Evolutionary conservation across 35 echinoderm and acorn worm species (phyloP).

Genomic region (Apostichopus japonicus): DNA sequence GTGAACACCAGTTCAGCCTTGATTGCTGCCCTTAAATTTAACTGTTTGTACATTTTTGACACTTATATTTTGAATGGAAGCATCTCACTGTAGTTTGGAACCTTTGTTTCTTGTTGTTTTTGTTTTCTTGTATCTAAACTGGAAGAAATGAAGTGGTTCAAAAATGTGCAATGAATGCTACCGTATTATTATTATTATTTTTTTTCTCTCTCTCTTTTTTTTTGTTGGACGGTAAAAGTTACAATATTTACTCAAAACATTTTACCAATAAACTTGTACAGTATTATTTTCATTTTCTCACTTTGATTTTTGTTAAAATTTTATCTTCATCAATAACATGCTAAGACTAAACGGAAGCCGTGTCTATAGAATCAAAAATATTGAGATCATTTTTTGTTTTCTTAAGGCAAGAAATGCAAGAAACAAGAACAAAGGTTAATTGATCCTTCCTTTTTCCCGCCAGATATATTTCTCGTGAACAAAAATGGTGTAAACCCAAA

Average conservation of each 20-base stretch:
- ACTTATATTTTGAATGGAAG: neutral
- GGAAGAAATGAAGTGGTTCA: neutral
- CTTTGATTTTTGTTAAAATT: too few relatives aligned
- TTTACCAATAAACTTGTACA: neutral
- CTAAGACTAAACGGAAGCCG: too few relatives aligned
- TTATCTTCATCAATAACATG: too few relatives aligned
- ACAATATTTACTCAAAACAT: neutral
- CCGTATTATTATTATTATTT: neutral
- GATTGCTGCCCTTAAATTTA: neutral
- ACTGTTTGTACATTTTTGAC: neutral
- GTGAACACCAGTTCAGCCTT: neutral
- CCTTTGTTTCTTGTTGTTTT: neutral
- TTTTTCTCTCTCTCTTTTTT: neutral
- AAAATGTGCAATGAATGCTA: conserved; percentile 4
- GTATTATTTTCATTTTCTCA: neutral
- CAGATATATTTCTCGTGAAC: too few relatives aligned
- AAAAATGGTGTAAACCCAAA: too few relatives aligned
- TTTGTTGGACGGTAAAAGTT: neutral
- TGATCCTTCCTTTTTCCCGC: too few relatives aligned
- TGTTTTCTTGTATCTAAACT: neutral
- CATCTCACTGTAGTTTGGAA: neutral
- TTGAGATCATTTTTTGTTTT: too few relatives aligned
- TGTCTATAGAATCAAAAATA: too few relatives aligned
- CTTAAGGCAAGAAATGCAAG: too few relatives aligned
- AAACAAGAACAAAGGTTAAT: too few relatives aligned